Conservation (phyloP, 2,113 vertebrate species). For the Chaetodon auriga region DNA sequence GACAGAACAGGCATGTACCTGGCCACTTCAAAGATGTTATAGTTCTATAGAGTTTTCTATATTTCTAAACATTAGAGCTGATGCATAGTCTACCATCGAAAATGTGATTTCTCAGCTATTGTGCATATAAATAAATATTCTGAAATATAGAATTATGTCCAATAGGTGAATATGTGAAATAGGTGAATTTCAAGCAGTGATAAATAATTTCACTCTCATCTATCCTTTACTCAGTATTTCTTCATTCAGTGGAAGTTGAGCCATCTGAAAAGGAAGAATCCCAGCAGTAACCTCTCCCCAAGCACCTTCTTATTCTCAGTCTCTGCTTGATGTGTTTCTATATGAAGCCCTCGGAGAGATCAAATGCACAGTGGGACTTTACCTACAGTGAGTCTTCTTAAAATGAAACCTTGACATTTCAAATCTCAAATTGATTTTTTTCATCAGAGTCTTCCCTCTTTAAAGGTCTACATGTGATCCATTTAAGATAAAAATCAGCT, state of each 20-base stretch:
- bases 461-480: neutral
- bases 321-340: slow-evolving; percentile 12
- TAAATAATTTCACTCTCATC: neutral
- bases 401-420: slow-evolving; percentile 22
- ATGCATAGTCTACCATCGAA: neutral
- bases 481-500: neutral
- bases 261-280: slow-evolving; percentile 3
- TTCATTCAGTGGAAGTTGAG: neutral
- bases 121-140: too few relatives aligned
- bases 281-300: neutral
- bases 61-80: neutral
- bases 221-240: neutral
- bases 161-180: neutral
- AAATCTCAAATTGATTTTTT: neutral
- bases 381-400: neutral
- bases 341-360: neutral
- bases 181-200: neutral
- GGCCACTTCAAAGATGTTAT: neutral
- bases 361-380: slow-evolving; percentile 1
- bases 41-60: neutral
- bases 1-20: neutral
- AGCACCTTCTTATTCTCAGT: slow-evolving; percentile 5
- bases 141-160: too few relatives aligned
- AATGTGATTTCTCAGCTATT: too few relatives aligned
- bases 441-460: neutral